phyloP scores from a whole-genome alignment of 2,888 invertebrate species.

The Hirtodrosophila duncani region DNA sequence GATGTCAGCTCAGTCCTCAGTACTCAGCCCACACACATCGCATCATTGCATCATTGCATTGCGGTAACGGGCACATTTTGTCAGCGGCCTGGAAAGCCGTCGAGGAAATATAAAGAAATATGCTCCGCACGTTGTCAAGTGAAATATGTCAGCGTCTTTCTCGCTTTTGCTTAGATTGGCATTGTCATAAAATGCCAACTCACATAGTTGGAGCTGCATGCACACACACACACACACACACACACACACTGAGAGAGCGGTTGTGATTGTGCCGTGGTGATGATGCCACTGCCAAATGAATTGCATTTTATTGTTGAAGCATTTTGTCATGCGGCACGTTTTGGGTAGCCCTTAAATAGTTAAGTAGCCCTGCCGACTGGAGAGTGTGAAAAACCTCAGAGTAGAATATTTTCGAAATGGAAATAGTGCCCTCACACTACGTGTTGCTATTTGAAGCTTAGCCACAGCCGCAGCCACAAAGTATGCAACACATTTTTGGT shows the following conservation, averaged over 20 bases:
- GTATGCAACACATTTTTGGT: conserved; percentile 35
- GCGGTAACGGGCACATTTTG: conserved; percentile 68
- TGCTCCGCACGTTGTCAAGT: conserved; percentile 51
- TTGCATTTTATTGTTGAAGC: conserved; percentile 67
- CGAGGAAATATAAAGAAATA: too few relatives aligned
- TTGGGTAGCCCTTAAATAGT: conserved; percentile 49
- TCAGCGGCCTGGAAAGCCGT: conserved; percentile 51
- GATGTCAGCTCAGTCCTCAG: conserved; percentile 40
- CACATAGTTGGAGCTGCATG: conserved; percentile 8
- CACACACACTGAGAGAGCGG: conserved; percentile 28
- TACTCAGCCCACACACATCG: conserved; percentile 12
- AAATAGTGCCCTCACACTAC: conserved; percentile 38
- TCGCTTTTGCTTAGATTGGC: conserved; percentile 58
- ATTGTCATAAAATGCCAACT: conserved; percentile 64
- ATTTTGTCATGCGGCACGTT: conserved; percentile 58
- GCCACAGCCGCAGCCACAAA: neutral
- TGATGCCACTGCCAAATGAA: conserved; percentile 50
- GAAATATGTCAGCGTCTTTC: conserved; percentile 65
- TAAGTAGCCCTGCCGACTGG: conserved; percentile 40
- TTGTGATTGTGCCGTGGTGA: conserved; percentile 50
- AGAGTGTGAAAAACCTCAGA: conserved; percentile 30
- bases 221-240: conserved; percentile 1
- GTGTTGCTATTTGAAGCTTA: conserved; percentile 47
- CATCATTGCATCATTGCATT: conserved; percentile 55
- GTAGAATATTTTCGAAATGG: conserved; percentile 13